Conservation (phyloP, 2,888 invertebrate species). For the Pollenia griseotomentosa region DNA sequence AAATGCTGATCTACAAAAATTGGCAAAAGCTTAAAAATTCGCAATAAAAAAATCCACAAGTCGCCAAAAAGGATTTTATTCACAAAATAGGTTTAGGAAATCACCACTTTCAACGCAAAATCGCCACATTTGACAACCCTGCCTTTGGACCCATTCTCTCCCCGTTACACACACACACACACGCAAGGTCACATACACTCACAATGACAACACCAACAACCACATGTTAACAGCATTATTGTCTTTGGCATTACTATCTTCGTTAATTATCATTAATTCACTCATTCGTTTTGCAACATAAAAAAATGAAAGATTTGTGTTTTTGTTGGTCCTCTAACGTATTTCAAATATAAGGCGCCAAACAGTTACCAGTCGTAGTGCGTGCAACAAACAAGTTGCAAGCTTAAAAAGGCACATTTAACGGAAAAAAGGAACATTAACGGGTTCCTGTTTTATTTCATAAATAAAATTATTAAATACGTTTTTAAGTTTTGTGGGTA, state of each 20-base stretch:
- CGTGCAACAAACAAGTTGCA: conserved; percentile 66
- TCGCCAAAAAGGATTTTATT: too few species aligned
- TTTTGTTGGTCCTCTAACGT: conserved; percentile 45
- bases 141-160: not conserved
- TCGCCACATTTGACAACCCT: too few species aligned
- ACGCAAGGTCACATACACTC: not conserved
- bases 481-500: not conserved
- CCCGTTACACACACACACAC: too few species aligned
- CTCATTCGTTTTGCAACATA: not conserved
- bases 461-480: not conserved
- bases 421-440: not conserved
- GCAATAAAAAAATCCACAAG: too few species aligned
- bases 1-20: too few species aligned
- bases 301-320: not conserved
- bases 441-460: too few species aligned
- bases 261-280: conserved; percentile 33
- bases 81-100: too few species aligned
- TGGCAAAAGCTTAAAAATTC: too few species aligned
- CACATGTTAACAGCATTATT: conserved; percentile 9
- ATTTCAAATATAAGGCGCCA: conserved; percentile 62
- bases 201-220: not conserved
- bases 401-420: conserved; percentile 40
- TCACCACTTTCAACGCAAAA: too few species aligned
- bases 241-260: not conserved
- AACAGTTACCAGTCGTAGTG: conserved; percentile 65